Percentiles rank a stretch among this genome's conserved stretches.
Conservation (phyloP, 1,140 invertebrate genomes). For the Carposina sasakii region DNA sequence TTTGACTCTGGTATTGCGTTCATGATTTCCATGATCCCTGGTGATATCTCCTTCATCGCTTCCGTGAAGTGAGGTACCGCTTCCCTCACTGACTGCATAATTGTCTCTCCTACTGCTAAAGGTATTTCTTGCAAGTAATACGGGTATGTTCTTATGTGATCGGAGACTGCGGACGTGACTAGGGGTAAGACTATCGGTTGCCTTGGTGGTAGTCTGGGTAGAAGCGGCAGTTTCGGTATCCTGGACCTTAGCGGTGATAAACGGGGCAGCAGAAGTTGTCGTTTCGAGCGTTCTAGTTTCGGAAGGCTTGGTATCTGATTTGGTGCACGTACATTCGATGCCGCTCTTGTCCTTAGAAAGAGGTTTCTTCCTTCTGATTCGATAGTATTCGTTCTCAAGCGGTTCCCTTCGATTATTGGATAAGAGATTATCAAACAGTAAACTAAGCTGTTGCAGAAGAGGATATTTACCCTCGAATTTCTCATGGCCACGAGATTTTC, state of each 20-base stretch:
- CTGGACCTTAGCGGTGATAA: conserved; percentile 39
- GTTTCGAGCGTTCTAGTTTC: conserved; percentile 36
- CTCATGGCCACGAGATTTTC: too few species aligned
- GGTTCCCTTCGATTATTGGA: conserved; percentile 4
- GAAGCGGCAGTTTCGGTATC: conserved; percentile 21
- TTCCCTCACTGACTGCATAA: conserved; percentile 58
- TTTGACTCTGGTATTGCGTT: conserved; percentile 48
- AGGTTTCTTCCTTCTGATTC: conserved; percentile 22
- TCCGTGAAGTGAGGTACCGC: conserved; percentile 57
- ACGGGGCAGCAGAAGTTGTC: conserved; percentile 46
- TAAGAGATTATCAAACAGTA: conserved; percentile 60
- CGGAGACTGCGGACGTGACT: conserved; percentile 55
- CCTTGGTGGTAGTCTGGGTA: conserved; percentile 45
- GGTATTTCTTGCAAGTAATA: conserved; percentile 66
- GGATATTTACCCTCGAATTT: conserved; percentile 48
- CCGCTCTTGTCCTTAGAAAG: conserved; percentile 22
- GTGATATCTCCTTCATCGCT: conserved; percentile 57
- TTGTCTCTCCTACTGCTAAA: conserved; percentile 56
- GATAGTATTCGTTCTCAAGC: conserved; percentile 35
- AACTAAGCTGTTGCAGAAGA: conserved; percentile 51
- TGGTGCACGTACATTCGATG: conserved; percentile 33
- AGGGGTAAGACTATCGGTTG: conserved; percentile 53
- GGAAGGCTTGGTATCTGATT: conserved; percentile 20
- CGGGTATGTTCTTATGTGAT: conserved; percentile 60
- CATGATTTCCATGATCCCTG: conserved; percentile 59